phyloP scores from a whole-genome alignment of 2,888 invertebrate genomes.

The Nasonovia ribisnigri region DNA sequence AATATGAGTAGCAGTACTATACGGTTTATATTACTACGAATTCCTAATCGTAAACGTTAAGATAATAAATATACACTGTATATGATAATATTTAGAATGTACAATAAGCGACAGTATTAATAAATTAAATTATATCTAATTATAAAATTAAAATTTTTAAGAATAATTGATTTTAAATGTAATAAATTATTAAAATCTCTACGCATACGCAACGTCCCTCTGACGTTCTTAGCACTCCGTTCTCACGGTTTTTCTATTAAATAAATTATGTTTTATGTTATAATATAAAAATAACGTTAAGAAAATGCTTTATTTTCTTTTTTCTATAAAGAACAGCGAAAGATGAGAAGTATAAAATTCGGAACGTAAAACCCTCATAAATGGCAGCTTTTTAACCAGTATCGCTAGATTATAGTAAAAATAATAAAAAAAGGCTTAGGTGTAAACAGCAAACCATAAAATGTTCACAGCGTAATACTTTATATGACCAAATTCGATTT shows the following conservation, averaged over 20 bases:
- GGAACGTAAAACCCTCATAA: constrained; percentile 12
- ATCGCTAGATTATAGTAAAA: background rate
- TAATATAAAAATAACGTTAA: background rate
- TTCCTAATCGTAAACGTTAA: background rate
- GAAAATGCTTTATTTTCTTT: background rate
- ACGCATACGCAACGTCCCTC: background rate
- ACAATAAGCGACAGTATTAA: background rate
- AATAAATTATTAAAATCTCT: background rate
- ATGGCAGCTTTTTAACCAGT: background rate
- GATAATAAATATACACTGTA: background rate
- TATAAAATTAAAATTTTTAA: background rate
- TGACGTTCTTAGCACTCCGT: background rate
- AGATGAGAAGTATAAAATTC: background rate
- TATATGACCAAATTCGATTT: constrained; percentile 10
- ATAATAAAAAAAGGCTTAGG: constrained; percentile 24
- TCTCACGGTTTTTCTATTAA: background rate
- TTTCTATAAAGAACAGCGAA: background rate
- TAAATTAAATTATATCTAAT: background rate
- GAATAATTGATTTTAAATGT: background rate
- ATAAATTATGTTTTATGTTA: background rate
- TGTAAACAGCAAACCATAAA: constrained; percentile 14
- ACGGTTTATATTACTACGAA: background rate
- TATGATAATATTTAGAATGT: background rate
- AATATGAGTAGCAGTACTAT: background rate
- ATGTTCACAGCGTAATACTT: background rate